Conservation (phyloP, 2,113 vertebrate species). For the Aldabrachelys gigantea region DNA sequence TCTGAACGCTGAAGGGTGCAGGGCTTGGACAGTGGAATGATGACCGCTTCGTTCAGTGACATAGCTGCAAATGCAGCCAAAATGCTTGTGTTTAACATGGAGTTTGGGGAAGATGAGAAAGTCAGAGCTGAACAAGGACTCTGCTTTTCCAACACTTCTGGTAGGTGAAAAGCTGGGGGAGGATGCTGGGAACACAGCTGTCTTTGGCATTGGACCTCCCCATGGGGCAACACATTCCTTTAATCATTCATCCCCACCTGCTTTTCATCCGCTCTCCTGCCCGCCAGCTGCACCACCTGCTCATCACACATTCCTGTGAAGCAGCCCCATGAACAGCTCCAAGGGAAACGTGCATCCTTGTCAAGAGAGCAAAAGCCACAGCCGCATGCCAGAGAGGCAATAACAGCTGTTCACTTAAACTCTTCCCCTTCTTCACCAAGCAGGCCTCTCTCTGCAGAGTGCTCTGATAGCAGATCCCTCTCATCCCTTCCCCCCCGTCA, state of each 20-base stretch:
- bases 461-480: rapidly evolving
- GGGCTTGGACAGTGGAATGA: too few species aligned
- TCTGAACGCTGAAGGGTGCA: too few species aligned
- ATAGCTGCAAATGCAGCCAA: neutral
- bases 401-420: neutral
- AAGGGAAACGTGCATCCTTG: neutral
- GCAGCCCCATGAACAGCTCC: neutral
- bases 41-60: neutral
- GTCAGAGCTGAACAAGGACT: neutral
- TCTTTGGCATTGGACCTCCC: neutral
- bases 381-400: neutral
- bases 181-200: neutral
- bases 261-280: neutral
- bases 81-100: neutral
- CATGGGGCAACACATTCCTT: neutral
- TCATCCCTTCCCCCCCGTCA: neutral
- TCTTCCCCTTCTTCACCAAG: neutral
- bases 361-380: neutral
- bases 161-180: neutral
- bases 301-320: neutral
- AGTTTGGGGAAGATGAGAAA: neutral
- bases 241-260: neutral
- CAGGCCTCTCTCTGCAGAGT: neutral
- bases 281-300: neutral
- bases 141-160: neutral